Conservation (phyloP, 2,797 vertebrate species). For the Sebastes cheni region DNA sequence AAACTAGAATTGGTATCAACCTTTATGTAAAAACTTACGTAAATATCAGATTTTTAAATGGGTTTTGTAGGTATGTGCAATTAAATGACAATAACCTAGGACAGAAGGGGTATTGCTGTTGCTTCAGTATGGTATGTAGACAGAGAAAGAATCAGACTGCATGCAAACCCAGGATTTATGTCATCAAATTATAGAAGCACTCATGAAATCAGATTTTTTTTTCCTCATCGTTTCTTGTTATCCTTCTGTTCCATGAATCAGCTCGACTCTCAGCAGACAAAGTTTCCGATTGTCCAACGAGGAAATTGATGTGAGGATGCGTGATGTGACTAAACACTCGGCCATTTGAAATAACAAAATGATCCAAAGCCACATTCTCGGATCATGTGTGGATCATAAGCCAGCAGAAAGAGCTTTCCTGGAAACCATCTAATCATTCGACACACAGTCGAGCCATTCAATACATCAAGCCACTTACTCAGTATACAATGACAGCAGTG, state of each 20-base stretch:
- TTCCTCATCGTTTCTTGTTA: neutral
- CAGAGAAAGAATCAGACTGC: neutral
- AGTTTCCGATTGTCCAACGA: neutral
- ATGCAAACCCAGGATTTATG: neutral
- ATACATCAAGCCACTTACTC: conserved; percentile 15
- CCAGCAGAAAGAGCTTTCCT: conserved; percentile 21
- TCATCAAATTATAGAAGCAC: neutral
- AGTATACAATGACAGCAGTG: conserved; percentile 22
- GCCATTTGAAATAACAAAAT: neutral
- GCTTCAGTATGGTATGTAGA: neutral
- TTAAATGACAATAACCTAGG: neutral
- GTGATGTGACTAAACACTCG: neutral
- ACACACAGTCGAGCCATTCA: conserved; percentile 31
- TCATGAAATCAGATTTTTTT: neutral
- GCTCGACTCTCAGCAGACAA: neutral
- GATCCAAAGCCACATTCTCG: conserved; percentile 7
- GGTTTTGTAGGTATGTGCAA: neutral
- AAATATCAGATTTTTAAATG: neutral
- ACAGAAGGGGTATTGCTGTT: neutral
- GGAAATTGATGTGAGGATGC: neutral
- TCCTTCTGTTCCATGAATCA: neutral
- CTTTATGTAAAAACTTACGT: neutral
- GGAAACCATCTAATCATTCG: conserved; percentile 42
- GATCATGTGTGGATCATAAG: neutral
- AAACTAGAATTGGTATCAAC: neutral